Conservation (phyloP, 2,888 invertebrate genomes). For the Pemphredon lugubris region DNA sequence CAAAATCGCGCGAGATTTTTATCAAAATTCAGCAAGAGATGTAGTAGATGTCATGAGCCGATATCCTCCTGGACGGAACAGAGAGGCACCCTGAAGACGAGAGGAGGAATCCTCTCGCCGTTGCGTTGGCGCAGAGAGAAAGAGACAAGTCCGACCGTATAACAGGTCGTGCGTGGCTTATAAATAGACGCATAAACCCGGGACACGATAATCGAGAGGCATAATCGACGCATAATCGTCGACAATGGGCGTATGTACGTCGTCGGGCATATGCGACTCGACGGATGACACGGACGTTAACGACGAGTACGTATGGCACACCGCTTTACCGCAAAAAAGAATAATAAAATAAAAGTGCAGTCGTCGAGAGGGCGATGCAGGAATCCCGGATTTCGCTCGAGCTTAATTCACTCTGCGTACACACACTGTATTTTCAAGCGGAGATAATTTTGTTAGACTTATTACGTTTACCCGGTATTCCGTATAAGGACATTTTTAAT, state of each 20-base stretch:
- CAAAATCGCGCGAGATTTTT: no score
- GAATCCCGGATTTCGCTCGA: no score
- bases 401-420: no score
- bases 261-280: slow-evolving; percentile 59
- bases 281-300: slow-evolving; percentile 50
- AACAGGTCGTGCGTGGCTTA: slow-evolving; percentile 40
- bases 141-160: slow-evolving; percentile 14
- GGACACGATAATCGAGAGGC: slow-evolving; percentile 48
- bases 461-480: no score
- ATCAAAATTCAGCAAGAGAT: no score
- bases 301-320: slow-evolving; percentile 57
- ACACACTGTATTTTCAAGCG: no score
- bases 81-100: no score
- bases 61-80: slow-evolving; percentile 3
- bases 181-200: slow-evolving; percentile 43
- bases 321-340: no score
- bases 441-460: no score
- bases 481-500: no score
- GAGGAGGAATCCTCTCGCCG: slow-evolving; percentile 10
- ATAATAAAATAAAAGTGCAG: no score
- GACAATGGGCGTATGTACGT: slow-evolving; percentile 60
- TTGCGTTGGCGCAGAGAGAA: background rate
- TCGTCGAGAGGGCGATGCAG: no score
- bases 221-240: slow-evolving; percentile 48
- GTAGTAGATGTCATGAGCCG: slow-evolving; percentile 5